phyloP scores from a whole-genome alignment of 1,140 invertebrate genomes.

The Lepidurus packardi region DNA sequence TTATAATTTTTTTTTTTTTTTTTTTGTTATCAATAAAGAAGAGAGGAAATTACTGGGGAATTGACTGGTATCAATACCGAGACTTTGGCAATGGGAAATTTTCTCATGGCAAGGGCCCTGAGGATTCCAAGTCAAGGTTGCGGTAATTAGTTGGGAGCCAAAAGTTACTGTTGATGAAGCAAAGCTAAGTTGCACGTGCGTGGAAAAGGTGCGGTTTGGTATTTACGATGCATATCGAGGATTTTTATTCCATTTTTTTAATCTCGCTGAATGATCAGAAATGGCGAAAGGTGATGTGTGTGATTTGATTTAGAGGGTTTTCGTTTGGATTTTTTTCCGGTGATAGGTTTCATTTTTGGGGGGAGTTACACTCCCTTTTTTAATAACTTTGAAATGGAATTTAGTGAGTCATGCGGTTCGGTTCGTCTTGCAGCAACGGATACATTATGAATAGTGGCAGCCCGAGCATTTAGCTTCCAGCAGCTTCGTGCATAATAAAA shows the following conservation, averaged over 20 bases:
- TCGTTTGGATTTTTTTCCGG: neutral
- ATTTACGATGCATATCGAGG: neutral
- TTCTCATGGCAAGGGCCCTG: too few relatives aligned
- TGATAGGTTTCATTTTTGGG: neutral
- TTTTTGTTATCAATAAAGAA: neutral
- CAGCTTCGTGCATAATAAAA: constrained; percentile 8
- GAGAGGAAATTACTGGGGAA: neutral
- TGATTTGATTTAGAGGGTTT: neutral
- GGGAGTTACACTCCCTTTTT: neutral
- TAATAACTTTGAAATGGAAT: neutral
- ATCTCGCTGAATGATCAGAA: neutral
- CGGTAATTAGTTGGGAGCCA: neutral
- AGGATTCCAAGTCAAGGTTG: neutral
- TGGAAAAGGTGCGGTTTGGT: constrained; percentile 17
- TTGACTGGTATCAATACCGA: too few relatives aligned
- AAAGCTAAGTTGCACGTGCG: neutral
- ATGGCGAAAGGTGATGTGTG: neutral
- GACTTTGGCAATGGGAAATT: too few relatives aligned
- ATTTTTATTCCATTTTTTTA: neutral
- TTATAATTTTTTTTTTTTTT: too few relatives aligned
- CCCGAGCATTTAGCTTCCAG: constrained; percentile 8
- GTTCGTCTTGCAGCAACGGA: neutral
- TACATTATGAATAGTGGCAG: neutral
- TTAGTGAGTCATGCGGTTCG: neutral
- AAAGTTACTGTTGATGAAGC: neutral